Evolutionary conservation across 2,113 vertebrate genomes (phyloP).

Genomic region (Tringa solitaria): DNA sequence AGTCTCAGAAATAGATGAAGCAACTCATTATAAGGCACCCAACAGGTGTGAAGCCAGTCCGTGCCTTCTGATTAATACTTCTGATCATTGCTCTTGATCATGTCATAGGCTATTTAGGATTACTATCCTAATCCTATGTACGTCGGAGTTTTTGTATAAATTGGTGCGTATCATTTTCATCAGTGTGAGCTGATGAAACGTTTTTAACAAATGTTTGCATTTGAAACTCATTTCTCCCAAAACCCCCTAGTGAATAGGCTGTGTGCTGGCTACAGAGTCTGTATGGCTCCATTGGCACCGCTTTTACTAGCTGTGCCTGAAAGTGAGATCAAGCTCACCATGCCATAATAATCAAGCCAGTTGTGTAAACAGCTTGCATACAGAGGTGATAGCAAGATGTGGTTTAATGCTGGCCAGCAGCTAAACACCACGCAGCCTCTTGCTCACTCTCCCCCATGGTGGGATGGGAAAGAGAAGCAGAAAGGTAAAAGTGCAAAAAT

Average conservation of each 20-base stretch:
- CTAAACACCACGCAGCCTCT: not conserved
- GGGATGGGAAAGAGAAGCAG: not conserved
- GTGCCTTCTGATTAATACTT: not conserved
- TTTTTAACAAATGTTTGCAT: not conserved
- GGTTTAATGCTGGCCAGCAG: not conserved
- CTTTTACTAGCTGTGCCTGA: not conserved
- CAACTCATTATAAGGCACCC: not conserved
- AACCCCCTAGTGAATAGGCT: not conserved
- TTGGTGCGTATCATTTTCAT: not conserved
- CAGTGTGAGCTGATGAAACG: not conserved
- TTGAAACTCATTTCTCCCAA: not conserved
- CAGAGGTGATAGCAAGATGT: not conserved
- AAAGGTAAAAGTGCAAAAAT: not conserved
- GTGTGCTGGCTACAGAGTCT: not conserved
- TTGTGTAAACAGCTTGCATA: not conserved
- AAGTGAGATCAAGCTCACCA: not conserved
- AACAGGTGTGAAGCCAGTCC: not conserved
- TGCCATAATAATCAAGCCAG: not conserved
- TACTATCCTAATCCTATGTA: not conserved
- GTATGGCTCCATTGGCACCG: not conserved
- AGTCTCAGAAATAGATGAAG: not conserved
- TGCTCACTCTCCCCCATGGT: not conserved
- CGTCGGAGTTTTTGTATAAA: not conserved
- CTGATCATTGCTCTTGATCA: not conserved
- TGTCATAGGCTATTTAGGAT: not conserved